A percentile compares a stretch with the other conserved stretches of the same genome.
Evolutionary conservation across 1,140 invertebrate genomes (phyloP).

Genomic region (Zophobas atratus): DNA sequence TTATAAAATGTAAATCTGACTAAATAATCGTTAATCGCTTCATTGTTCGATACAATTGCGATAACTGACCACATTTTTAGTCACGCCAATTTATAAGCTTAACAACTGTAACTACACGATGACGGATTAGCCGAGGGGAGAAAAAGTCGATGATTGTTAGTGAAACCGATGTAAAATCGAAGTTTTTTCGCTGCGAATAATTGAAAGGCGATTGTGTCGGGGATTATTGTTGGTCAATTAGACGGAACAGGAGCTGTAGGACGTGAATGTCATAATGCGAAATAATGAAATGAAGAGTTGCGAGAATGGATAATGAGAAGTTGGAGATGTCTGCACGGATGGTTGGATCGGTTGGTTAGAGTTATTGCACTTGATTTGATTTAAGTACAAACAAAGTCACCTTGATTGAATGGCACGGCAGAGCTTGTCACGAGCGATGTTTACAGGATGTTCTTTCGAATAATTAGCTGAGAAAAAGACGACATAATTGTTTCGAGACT

Average conservation of each 20-base stretch:
- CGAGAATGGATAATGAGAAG: conserved; percentile 22
- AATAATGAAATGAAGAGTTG: conserved; percentile 34
- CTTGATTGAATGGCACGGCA: conserved; percentile 1
- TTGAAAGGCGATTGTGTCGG: neutral
- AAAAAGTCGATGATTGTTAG: conserved; percentile 40
- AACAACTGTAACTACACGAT: conserved; percentile 45
- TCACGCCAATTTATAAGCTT: conserved; percentile 50
- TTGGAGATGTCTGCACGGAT: conserved; percentile 21
- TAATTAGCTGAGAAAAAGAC: too few relatives aligned
- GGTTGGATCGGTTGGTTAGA: conserved; percentile 29
- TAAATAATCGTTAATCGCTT: conserved; percentile 51
- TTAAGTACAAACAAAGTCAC: conserved; percentile 4
- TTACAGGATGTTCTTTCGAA: neutral
- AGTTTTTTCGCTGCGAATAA: neutral
- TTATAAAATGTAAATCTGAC: conserved; percentile 49
- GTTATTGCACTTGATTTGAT: conserved; percentile 34
- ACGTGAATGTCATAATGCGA: conserved; percentile 30
- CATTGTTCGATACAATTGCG: conserved; percentile 53
- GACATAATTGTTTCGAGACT: too few relatives aligned
- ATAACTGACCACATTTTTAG: conserved; percentile 55
- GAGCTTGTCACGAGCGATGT: conserved; percentile 2
- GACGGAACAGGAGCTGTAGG: conserved; percentile 11
- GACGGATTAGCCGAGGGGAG: conserved; percentile 19
- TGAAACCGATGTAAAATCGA: conserved; percentile 5
- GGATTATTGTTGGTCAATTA: conserved; percentile 9